Evolutionary conservation across 2,113 vertebrate species (phyloP).

Genomic region (Tringa solitaria): DNA sequence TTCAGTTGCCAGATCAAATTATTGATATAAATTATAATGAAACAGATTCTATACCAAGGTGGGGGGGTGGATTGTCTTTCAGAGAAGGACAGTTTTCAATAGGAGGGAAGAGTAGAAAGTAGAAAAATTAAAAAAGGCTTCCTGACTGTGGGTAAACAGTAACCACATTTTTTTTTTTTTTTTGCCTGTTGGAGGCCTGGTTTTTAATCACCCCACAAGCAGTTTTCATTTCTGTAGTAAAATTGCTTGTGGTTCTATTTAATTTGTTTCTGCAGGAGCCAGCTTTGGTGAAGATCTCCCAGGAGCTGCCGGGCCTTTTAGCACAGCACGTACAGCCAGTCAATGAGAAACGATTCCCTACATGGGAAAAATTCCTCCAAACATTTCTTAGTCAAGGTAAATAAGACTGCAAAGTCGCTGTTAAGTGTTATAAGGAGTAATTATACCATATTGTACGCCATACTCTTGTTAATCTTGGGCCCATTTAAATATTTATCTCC

Average conservation of each 20-base stretch:
- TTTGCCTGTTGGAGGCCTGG: constrained; percentile 81
- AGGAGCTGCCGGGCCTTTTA: constrained; percentile 89
- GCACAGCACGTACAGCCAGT: constrained; percentile 82
- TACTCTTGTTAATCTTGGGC: constrained; percentile 57
- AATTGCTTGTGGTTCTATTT: constrained; percentile 84
- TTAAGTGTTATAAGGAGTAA: constrained; percentile 56
- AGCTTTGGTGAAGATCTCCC: constrained; percentile 83
- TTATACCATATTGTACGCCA: constrained; percentile 57
- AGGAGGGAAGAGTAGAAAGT: constrained; percentile 43
- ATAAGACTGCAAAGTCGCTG: constrained; percentile 76
- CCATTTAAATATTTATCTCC: constrained; percentile 48
- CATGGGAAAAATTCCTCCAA: constrained; percentile 88
- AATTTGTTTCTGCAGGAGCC: constrained; percentile 85
- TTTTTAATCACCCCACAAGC: constrained; percentile 86
- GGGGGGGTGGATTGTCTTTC: neutral
- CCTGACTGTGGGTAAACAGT: constrained; percentile 84
- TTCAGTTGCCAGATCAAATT: constrained; percentile 47
- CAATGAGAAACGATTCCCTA: constrained; percentile 85
- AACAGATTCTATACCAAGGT: neutral
- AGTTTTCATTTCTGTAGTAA: constrained; percentile 85
- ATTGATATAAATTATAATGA: constrained; percentile 44
- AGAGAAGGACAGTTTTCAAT: neutral
- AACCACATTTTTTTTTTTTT: constrained; percentile 74
- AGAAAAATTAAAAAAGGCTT: constrained; percentile 75
- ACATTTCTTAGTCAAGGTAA: constrained; percentile 91